These are phyloP conservation scores for Variabilichromis moorii DNA, from an alignment of 2,113 vertebrate genomes.

Conservation along the genomic window DNA sequence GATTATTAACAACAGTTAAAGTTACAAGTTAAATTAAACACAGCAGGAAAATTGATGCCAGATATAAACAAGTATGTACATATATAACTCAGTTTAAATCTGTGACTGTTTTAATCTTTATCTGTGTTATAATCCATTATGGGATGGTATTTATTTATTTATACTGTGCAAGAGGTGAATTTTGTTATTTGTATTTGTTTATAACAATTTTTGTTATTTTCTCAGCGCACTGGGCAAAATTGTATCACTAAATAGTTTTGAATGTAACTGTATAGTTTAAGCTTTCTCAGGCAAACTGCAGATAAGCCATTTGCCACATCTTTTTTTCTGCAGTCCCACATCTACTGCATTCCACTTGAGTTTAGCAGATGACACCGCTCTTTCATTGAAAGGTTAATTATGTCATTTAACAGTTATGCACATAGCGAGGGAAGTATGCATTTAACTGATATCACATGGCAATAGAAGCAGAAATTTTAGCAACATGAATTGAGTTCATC, in stretches of 20 bases:
- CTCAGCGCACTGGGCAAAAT: not conserved
- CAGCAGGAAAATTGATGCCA: not conserved
- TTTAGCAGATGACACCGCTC: not conserved
- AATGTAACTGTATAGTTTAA: not conserved
- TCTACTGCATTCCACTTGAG: not conserved
- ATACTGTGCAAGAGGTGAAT: not conserved
- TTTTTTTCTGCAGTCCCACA: not conserved
- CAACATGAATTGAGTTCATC: not conserved
- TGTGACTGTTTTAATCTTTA: not conserved
- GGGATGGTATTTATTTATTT: not conserved
- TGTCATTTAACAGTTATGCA: conserved; percentile 1
- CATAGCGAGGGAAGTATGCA: not conserved
- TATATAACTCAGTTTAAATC: not conserved
- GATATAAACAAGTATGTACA: not conserved
- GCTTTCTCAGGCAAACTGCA: not conserved
- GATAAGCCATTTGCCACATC: not conserved
- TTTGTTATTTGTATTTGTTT: not conserved
- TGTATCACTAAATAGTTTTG: not conserved
- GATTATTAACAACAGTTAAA: not conserved
- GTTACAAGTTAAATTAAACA: not conserved
- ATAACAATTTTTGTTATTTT: not conserved
- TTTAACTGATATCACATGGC: conserved; percentile 1
- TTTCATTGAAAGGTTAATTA: conserved; percentile 11
- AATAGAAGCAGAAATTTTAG: not conserved
- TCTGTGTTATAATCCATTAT: not conserved